These are phyloP conservation scores for Pammene fasciana DNA, from an alignment of 2,888 invertebrate species.

Conservation along the genomic window DNA sequence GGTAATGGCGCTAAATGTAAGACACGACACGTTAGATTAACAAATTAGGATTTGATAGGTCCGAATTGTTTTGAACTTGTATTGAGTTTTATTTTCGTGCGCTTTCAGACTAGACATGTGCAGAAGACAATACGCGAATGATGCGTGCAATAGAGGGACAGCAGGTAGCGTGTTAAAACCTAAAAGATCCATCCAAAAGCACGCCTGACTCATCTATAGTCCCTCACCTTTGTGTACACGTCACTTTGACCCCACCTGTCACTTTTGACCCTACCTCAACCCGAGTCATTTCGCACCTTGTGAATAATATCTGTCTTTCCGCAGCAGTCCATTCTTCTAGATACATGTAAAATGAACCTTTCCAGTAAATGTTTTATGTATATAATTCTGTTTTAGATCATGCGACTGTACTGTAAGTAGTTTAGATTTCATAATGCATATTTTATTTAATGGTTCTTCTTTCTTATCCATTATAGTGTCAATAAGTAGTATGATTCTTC, in stretches of 20 bases:
- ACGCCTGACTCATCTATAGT: conserved; percentile 63
- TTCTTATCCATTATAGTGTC: conserved; percentile 45
- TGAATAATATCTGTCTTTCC: conserved; percentile 79
- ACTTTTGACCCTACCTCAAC: conserved; percentile 52
- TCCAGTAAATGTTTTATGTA: conserved; percentile 43
- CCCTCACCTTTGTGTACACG: conserved; percentile 58
- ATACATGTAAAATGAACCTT: conserved; percentile 49
- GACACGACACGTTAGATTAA: conserved; percentile 35
- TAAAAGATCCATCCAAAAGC: conserved; percentile 65
- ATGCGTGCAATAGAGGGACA: conserved; percentile 98
- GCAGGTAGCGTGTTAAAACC: conserved; percentile 90
- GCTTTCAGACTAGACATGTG: conserved; percentile 99
- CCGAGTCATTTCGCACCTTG: conserved; percentile 78
- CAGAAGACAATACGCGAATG: conserved; percentile 96
- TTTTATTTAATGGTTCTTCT: conserved; percentile 51
- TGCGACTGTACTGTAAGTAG: conserved; percentile 41
- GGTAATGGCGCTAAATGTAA: conserved; percentile 81
- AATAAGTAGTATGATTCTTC: conserved; percentile 3
- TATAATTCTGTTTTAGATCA: conserved; percentile 44
- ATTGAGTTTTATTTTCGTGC: conserved; percentile 82
- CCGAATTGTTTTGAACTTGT: conserved; percentile 49
- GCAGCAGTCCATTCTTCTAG: conserved; percentile 62
- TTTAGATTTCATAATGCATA: conserved; percentile 37
- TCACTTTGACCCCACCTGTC: conserved; percentile 52
- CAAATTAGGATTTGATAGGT: conserved; percentile 36